phyloP scores from a whole-genome alignment of 2,888 invertebrate species.

The Barypeithes pellucidus region DNA sequence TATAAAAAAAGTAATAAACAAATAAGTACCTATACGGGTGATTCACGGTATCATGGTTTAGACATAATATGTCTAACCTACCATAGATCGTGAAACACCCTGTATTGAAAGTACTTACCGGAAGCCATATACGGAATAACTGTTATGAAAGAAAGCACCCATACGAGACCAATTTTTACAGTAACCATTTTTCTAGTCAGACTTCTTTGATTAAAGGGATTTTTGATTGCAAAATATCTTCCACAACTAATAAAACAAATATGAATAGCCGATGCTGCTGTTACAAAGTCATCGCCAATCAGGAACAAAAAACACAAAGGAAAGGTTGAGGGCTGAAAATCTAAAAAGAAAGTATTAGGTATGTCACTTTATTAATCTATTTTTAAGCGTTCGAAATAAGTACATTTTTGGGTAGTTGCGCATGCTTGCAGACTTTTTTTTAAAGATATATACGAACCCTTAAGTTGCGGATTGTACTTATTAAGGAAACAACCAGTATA shows the following conservation, averaged over 20 bases:
- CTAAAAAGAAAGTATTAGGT: slow-evolving; percentile 33
- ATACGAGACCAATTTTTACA: slow-evolving; percentile 18
- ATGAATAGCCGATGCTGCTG: slow-evolving; percentile 30
- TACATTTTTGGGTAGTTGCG: too few species aligned
- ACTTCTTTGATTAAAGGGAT: slow-evolving; percentile 7
- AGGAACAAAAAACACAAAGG: slow-evolving; percentile 20
- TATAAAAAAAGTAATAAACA: too few species aligned
- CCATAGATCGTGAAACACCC: too few species aligned
- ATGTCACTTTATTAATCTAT: too few species aligned
- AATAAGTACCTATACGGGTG: too few species aligned
- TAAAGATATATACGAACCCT: too few species aligned
- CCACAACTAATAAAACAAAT: slow-evolving; percentile 29
- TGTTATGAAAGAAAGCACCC: slow-evolving; percentile 16
- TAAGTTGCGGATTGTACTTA: too few species aligned
- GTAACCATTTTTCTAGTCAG: slow-evolving; percentile 1
- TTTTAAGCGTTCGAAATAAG: too few species aligned
- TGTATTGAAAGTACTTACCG: slow-evolving; percentile 25
- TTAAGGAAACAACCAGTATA: too few species aligned
- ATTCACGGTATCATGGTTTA: too few species aligned
- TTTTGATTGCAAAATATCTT: slow-evolving; percentile 25
- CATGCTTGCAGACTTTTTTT: too few species aligned
- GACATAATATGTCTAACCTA: too few species aligned
- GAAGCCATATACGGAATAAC: slow-evolving; percentile 7
- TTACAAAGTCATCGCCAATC: slow-evolving; percentile 15
- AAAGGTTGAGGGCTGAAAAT: slow-evolving; percentile 10